Conservation (phyloP, 1,140 invertebrate species). For the Trachymyrmex septentrionalis region DNA sequence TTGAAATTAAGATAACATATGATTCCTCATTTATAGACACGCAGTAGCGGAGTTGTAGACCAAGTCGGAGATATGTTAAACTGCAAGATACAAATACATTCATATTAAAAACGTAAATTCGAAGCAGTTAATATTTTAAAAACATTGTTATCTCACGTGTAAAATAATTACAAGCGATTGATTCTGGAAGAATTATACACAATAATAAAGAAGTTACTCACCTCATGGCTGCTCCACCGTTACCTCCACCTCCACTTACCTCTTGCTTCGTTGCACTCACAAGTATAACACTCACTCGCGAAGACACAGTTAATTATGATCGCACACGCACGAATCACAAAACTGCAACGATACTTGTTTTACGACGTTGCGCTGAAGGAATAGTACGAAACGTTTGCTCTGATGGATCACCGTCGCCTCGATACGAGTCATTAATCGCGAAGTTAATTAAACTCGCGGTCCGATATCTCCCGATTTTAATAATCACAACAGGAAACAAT, state of each 20-base stretch:
- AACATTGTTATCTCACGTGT: not conserved
- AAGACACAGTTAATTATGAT: slow-evolving; percentile 21
- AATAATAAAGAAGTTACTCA: slow-evolving; percentile 29
- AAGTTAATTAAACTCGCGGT: slow-evolving; percentile 28
- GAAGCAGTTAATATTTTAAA: too few relatives aligned
- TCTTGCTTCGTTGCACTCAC: slow-evolving; percentile 2
- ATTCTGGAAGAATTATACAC: slow-evolving; percentile 4
- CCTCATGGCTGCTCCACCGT: not conserved
- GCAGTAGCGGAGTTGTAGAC: not conserved
- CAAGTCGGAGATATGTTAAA: not conserved
- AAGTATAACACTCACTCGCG: slow-evolving; percentile 11
- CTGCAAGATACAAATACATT: not conserved
- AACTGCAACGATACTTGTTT: slow-evolving; percentile 18
- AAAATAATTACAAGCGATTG: not conserved
- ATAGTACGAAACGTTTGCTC: not conserved
- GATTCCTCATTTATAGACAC: not conserved
- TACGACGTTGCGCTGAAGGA: slow-evolving; percentile 9
- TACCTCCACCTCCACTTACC: not conserved
- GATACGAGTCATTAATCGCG: slow-evolving; percentile 25
- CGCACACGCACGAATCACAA: slow-evolving; percentile 3
- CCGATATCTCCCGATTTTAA: slow-evolving; percentile 28
- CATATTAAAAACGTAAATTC: not conserved
- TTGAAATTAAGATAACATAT: not conserved
- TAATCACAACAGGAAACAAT: slow-evolving; percentile 9
- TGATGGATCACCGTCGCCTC: slow-evolving; percentile 8